Evolutionary conservation across 2,888 invertebrate genomes (phyloP), one percentile per base, ranked within the genome.

Genomic region (Trachelus tabidus): DNA sequence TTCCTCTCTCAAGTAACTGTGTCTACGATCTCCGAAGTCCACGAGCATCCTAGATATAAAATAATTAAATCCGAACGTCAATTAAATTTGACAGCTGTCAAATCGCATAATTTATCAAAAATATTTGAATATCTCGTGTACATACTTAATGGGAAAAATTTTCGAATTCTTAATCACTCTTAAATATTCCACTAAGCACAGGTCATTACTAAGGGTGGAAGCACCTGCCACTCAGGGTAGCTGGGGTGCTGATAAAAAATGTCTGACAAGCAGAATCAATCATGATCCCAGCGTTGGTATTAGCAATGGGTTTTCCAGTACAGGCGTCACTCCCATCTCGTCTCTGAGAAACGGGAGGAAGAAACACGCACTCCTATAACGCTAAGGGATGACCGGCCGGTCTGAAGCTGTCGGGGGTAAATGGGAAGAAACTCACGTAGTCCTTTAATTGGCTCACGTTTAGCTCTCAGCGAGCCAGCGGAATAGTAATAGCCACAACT

Each of bases 371-470:
- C 34, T 30, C 37, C 35, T 15, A 23, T 35, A 37, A 40, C 71
- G 69, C 56, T 11, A 34, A 35, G 40, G 69, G 37, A 75, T 74
- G 75, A 75, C 34, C 34, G 74, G 33, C 73, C n/a, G 69, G 31
- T 68, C 75, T 30, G 69, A 11, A 15, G 34, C 30, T 15, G n/a
- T 40, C 12, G 37, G 34, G 11, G 68, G 12, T 35, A 12, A 12
- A 12, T 37, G 69, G 23, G 75, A 75, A 34, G 74, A 75, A 73
- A 73, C 73, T 76, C 77, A 80, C 80, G 80, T 79, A 79, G 75
- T 30, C 73, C 76, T 80, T 81, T 79, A 81, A 81, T 81, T 81
- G 81, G 76, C 81, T 81, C 81, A 80, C 80, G 81, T 81, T 81
- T 79, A 77, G 74, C 75, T 73, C 75, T 71, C 74, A 68, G 76